Evolutionary conservation across 2,888 invertebrate species (phyloP), one percentile per base, ranked within the genome.

Genomic region (Torymus auratus): DNA sequence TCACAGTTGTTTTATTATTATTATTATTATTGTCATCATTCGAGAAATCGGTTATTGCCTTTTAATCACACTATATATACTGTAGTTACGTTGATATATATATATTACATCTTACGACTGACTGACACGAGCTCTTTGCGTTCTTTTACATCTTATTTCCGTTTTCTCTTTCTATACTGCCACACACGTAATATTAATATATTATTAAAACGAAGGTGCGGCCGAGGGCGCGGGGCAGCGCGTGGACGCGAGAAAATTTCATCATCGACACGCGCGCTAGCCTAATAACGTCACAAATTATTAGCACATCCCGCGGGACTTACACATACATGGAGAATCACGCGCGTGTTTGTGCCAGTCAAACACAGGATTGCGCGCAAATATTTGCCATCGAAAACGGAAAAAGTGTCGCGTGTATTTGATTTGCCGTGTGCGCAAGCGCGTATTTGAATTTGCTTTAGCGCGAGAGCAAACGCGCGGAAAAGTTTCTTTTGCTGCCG

Each of bases 391-490:
- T 61, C 65, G 65, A 56, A 50, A 20, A 50, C 52, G n/a, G 5
- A 28, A 64, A 55, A 62, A 56, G 56, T 20, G n/a, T 20, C 17
- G 15, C 28, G 41, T 4, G 41, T 52, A 15, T 62, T 70, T 77
- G 62, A 70, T 62, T 56, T 77, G 55, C 7, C 50, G 41, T 12
- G 14, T 53, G n/a, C 50, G 41, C 12, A 11, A 52, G n/a, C 10
- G 50, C 60, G 14, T 69, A 17, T 76, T 61, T 17, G 75, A 70
- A 58, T 58, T 58, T 58, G 70, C 20, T 70, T 58, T 58, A 41
- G 5, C 41, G 41, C 41, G 41, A 41, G 41, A 41, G 28, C 23
- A 23, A 41, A 14, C 14, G 28, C 14, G 14, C 10, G 28, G 10
- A 61, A 20, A 23, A 14, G 61, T 61, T 15, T 10, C 20, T 11